These are phyloP conservation scores for Celastrina argiolus DNA, from an alignment of 2,888 invertebrate genomes.

Conservation along the genomic window DNA sequence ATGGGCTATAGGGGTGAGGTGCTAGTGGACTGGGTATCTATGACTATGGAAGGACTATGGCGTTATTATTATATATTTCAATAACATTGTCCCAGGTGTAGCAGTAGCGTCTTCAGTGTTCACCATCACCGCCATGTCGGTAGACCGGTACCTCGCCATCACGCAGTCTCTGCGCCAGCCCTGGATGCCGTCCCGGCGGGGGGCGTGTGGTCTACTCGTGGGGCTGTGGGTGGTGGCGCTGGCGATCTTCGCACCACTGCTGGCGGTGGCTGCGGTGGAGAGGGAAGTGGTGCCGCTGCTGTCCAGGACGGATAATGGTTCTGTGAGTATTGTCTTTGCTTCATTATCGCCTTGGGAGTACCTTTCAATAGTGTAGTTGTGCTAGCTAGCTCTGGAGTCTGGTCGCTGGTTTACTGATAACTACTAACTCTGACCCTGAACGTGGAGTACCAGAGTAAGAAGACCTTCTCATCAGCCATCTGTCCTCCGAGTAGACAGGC, in stretches of 20 bases:
- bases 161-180: constrained; percentile 85
- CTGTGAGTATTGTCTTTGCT: constrained; percentile 45
- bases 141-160: constrained; percentile 86
- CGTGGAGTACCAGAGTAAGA: too few species aligned
- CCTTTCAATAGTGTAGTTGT: too few species aligned
- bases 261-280: constrained; percentile 72
- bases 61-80: too few species aligned
- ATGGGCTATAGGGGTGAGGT: too few species aligned
- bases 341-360: too few species aligned
- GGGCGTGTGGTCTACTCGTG: constrained; percentile 80
- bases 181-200: constrained; percentile 82
- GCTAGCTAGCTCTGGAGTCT: too few species aligned
- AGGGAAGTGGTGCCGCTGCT: constrained; percentile 58
- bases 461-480: too few species aligned
- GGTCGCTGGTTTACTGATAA: too few species aligned
- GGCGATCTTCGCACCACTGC: constrained; percentile 81
- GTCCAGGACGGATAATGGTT: constrained; percentile 52
- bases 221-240: constrained; percentile 82
- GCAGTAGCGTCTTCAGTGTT: constrained; percentile 89
- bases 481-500: too few species aligned
- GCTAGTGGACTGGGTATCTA: too few species aligned
- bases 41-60: too few species aligned
- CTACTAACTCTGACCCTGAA: too few species aligned
- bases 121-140: constrained; percentile 87
- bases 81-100: constrained; percentile 74